Percentiles rank a stretch among this genome's conserved stretches.
phyloP scores from a whole-genome alignment of 1,140 invertebrate genomes.

The Penaeus indicus region DNA sequence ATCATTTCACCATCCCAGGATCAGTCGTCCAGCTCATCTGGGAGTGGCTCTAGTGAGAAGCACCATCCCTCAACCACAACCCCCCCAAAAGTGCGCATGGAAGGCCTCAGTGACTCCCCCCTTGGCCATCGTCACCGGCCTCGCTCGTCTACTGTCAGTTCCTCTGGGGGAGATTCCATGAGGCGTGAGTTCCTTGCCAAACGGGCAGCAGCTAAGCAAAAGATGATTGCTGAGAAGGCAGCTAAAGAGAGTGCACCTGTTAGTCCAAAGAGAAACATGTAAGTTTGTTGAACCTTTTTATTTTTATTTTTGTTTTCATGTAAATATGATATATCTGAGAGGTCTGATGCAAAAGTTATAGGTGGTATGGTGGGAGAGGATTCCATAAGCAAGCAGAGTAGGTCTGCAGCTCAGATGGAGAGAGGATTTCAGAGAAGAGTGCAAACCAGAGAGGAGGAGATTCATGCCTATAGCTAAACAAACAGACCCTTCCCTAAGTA shows the following conservation, averaged over 20 bases:
- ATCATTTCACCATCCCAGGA: background rate
- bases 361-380: too few species aligned
- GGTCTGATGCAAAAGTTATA: too few species aligned
- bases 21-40: background rate
- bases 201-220: constrained; percentile 68
- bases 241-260: constrained; percentile 24
- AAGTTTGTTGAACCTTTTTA: constrained; percentile 26
- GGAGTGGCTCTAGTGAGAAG: constrained; percentile 11
- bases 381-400: too few species aligned
- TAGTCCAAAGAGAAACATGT: constrained; percentile 59
- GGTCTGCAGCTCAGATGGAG: too few species aligned
- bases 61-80: constrained; percentile 21
- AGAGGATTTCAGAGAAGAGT: too few species aligned
- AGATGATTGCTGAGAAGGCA: constrained; percentile 10
- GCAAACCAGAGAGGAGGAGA: too few species aligned
- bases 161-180: constrained; percentile 67
- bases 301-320: constrained; percentile 6
- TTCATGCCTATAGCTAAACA: too few species aligned
- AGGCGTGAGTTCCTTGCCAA: constrained; percentile 69
- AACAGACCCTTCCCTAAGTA: too few species aligned
- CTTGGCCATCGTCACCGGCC: constrained; percentile 50
- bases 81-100: constrained; percentile 47
- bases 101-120: constrained; percentile 63
- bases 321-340: background rate
- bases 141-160: constrained; percentile 57